Evolutionary conservation across 2,113 vertebrate species (phyloP), one percentile per base, ranked within the genome.

Genomic region (Sander lucioperca): DNA sequence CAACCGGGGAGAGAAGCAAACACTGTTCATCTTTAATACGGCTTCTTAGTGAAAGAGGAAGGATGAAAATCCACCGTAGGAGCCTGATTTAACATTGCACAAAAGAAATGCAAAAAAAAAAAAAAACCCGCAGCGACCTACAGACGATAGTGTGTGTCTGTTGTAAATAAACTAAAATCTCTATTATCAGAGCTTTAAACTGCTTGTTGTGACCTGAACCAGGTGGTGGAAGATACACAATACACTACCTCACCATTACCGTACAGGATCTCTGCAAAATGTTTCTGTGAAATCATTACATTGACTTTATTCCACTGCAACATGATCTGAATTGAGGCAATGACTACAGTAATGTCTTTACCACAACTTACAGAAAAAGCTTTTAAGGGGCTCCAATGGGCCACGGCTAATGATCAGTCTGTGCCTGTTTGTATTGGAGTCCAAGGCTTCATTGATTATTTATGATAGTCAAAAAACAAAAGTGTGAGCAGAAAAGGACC

Each of bases 1-100:
- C 79, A 82, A 61, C 59, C 11, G 2, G 76, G 33, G 72, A 83
- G 79, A 86, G 2, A 78, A 79, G 33, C 56, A 65, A 77, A 77
- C 77, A 14, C 18, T 14, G 15, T 76, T 86, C 62, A 74, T 81
- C 43, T 79, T 79, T 82, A 78, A 79, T 81, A 80, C 36, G 6
- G 67, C 56, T 73, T 59, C 53, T 57, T 27, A 25, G 27, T 36
- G 61, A 64, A 12, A 77, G 78, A 59, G 62, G 30, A 62, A 39
- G 67, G 72, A 77, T 74, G 58, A 45, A 84, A 91, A 92, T 85
- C 73, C 81, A 69, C 72, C 27, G 23, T 33, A 66, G 47, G 78
- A 77, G 67, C 66, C 79, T 9, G 70, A 84, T 86, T 89, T 84
- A 78, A 75, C 72, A 21, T n/a, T 0, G 16, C 65, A 91, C 65